Evolutionary conservation across 2,113 vertebrate species (phyloP).

Genomic region (Catagonus wagneri): DNA sequence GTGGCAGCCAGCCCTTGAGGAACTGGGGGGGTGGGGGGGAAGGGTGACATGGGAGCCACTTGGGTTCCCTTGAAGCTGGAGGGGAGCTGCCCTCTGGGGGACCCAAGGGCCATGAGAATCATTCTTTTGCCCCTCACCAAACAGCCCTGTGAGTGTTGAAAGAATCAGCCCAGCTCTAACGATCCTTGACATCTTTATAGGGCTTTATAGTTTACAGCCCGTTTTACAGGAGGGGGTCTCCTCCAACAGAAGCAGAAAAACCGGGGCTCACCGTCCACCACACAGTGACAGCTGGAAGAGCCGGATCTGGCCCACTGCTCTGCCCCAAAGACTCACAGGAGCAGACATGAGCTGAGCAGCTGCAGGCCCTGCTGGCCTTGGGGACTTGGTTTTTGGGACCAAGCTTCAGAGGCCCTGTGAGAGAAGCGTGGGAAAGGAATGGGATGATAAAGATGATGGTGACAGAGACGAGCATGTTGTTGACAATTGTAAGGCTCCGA

Average conservation of each 20-base stretch:
- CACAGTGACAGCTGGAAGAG: background rate
- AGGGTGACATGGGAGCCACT: background rate
- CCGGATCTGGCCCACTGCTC: accelerated
- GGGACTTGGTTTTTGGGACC: background rate
- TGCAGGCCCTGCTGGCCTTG: background rate
- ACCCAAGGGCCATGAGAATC: background rate
- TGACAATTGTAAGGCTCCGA: background rate
- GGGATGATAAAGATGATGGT: background rate
- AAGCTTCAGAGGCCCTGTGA: background rate
- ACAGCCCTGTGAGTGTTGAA: background rate
- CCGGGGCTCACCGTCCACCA: background rate
- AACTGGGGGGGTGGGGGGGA: background rate
- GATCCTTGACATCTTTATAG: background rate
- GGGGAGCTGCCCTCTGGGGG: background rate
- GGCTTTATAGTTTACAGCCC: background rate
- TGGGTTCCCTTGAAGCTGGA: background rate
- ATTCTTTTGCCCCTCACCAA: background rate
- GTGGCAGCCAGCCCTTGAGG: background rate
- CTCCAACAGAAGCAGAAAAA: background rate
- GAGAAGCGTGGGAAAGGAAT: background rate
- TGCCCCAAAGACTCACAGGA: no score
- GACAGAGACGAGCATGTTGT: accelerated
- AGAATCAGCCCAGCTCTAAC: background rate
- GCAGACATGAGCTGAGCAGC: accelerated
- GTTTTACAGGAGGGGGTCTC: accelerated